Evolutionary conservation across 2,113 vertebrate genomes (phyloP).

Genomic region (Capreolus pygargus): DNA sequence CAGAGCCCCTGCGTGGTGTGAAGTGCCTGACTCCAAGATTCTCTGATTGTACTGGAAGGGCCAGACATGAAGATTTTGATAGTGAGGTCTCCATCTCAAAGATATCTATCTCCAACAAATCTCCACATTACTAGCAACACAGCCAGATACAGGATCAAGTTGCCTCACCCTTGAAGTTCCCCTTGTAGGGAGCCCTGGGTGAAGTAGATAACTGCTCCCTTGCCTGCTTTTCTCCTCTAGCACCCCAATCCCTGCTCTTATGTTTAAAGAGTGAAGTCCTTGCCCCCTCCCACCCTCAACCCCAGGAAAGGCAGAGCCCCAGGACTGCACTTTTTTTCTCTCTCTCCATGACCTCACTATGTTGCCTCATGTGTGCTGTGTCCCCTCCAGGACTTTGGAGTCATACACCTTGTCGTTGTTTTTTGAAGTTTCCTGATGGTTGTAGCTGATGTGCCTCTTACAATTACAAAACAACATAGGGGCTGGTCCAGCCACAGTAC

Average conservation of each 20-base stretch:
- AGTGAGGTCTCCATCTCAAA: background rate
- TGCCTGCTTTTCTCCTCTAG: background rate
- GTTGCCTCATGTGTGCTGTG: too few species aligned
- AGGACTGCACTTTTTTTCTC: background rate
- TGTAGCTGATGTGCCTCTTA: background rate
- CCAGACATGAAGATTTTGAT: background rate
- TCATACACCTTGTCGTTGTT: too few species aligned
- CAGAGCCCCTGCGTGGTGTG: background rate
- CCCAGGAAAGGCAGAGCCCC: background rate
- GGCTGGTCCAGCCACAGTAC: background rate
- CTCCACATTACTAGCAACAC: too few species aligned
- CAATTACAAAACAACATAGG: background rate
- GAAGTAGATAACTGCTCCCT: background rate
- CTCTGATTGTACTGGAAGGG: rapidly evolving
- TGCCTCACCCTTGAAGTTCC: background rate
- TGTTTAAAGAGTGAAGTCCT: background rate
- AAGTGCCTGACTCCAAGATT: background rate
- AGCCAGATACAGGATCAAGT: too few species aligned
- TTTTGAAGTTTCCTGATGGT: background rate
- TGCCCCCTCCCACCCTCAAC: background rate
- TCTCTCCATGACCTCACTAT: background rate
- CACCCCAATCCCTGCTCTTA: too few species aligned
- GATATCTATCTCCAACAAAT: background rate
- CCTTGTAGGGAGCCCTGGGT: background rate
- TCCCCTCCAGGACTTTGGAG: background rate